These are phyloP conservation scores for Chymomyza fuscimana DNA, from an alignment of 2,888 invertebrate species.

Conservation along the genomic window DNA sequence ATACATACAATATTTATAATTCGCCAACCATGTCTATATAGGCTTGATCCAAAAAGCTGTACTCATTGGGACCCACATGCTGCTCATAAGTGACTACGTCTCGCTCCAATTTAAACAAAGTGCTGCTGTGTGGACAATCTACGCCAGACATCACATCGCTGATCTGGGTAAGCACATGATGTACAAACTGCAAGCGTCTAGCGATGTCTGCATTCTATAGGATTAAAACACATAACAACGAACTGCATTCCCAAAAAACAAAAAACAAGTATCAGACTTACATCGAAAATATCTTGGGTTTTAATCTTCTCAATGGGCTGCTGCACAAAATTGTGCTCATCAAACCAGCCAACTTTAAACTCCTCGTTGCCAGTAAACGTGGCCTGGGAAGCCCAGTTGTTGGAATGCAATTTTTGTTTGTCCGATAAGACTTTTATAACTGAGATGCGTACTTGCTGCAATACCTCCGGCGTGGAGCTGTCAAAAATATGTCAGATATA, in stretches of 20 bases:
- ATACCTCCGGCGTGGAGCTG: conserved; percentile 13
- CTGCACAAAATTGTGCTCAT: background rate
- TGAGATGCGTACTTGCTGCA: conserved; percentile 12
- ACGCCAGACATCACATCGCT: background rate
- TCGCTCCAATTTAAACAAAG: background rate
- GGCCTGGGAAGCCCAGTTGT: conserved; percentile 6
- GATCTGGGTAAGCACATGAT: conserved; percentile 6
- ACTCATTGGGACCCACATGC: conserved; percentile 11
- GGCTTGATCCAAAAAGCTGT: conserved; percentile 20
- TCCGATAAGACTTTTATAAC: conserved; percentile 3
- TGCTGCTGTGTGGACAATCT: conserved; percentile 15
- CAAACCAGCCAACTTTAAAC: conserved; percentile 5
- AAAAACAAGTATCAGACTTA: background rate
- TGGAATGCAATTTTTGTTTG: background rate
- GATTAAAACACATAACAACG: background rate
- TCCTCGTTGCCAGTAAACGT: conserved; percentile 1
- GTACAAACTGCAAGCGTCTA: background rate
- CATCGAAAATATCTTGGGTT: background rate
- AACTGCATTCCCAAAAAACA: too few relatives aligned
- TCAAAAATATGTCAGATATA: background rate
- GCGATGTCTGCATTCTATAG: background rate
- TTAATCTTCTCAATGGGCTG: conserved; percentile 3
- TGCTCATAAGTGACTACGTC: conserved; percentile 2
- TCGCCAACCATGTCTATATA: conserved; percentile 16
- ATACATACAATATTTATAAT: too few relatives aligned